These are phyloP conservation scores for Anolis apletophallus DNA, from an alignment of 2,797 vertebrate species.

Conservation along the genomic window DNA sequence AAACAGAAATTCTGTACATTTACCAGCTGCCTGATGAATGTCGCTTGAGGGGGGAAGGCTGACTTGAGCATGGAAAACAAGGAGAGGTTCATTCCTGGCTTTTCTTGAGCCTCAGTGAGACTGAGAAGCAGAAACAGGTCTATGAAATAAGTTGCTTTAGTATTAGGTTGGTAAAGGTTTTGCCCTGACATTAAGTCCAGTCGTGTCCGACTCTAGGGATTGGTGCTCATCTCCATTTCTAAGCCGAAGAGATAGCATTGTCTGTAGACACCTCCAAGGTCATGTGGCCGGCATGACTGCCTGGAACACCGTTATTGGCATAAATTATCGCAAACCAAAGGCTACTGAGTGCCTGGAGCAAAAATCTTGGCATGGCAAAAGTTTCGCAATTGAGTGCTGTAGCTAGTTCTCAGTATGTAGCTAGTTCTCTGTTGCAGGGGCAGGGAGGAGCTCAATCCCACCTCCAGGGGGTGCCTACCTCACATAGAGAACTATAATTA, in stretches of 20 bases:
- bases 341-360: too few species aligned
- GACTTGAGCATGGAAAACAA: background rate
- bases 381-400: background rate
- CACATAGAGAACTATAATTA: background rate
- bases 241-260: too few species aligned
- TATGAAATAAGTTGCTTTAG: background rate
- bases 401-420: background rate
- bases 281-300: too few species aligned
- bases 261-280: too few species aligned
- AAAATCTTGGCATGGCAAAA: background rate
- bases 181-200: too few species aligned
- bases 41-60: background rate
- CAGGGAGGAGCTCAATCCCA: too few species aligned
- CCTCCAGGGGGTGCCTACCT: background rate
- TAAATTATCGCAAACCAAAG: background rate
- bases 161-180: too few species aligned
- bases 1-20: background rate
- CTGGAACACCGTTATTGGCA: too few species aligned
- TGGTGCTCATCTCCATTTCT: too few species aligned
- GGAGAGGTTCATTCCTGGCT: background rate
- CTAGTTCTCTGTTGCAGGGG: background rate
- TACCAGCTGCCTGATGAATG: too few species aligned
- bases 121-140: background rate
- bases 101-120: background rate
- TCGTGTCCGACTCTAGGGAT: too few species aligned